Conservation (phyloP, 2,888 invertebrate species). For the Troides helena region DNA sequence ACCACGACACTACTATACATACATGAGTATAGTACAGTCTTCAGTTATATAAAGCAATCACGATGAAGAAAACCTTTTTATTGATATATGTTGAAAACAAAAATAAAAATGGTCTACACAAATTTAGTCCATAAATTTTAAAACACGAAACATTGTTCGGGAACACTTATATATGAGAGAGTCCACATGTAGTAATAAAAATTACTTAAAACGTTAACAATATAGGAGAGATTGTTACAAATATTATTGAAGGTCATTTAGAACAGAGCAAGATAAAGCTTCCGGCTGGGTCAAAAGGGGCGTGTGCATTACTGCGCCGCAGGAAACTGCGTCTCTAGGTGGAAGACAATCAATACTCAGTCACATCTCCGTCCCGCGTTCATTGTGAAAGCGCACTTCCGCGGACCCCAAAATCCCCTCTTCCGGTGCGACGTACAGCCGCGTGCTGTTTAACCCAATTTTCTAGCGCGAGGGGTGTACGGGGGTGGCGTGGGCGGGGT, state of each 20-base stretch:
- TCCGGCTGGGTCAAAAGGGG: conserved; percentile 19
- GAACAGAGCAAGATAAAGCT: conserved; percentile 14
- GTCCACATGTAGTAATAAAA: not conserved
- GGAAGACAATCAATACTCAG: conserved; percentile 76
- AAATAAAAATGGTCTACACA: not conserved
- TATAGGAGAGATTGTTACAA: not conserved
- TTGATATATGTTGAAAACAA: not conserved
- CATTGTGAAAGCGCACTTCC: conserved; percentile 73
- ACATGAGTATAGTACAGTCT: no score
- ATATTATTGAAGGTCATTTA: conserved; percentile 19
- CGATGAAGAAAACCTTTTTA: not conserved
- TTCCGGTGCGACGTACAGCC: conserved; percentile 71
- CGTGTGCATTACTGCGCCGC: conserved; percentile 42
- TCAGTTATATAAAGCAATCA: not conserved
- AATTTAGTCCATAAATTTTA: not conserved
- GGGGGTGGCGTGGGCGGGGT: conserved; percentile 56
- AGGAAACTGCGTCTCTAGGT: conserved; percentile 58
- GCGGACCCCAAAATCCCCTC: conserved; percentile 73
- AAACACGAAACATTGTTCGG: not conserved
- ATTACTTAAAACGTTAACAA: not conserved
- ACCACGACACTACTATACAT: no score
- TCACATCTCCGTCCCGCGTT: conserved; percentile 75
- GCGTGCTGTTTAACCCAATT: conserved; percentile 79
- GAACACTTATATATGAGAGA: not conserved
- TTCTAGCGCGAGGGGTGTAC: conserved; percentile 70